Evolutionary conservation across 37 sponge, comb jelly and placozoan species (phyloP).

Genomic region (Cliona cf. orientalis): DNA sequence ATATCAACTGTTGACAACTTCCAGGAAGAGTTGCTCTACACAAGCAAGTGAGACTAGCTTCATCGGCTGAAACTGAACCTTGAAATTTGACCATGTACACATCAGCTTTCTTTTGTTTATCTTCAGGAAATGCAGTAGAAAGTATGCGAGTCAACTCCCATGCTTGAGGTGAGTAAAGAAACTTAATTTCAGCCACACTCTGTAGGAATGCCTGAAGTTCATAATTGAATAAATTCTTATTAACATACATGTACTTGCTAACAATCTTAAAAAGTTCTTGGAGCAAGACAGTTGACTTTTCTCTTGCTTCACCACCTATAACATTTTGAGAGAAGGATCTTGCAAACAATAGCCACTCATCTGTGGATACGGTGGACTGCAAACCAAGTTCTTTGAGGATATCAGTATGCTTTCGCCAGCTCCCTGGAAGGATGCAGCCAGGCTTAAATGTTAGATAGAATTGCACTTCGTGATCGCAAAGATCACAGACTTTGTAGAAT

Average conservation of each 20-base stretch:
- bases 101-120: too few species aligned
- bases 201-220: too few species aligned
- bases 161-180: too few species aligned
- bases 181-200: too few species aligned
- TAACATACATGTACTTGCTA: too few species aligned
- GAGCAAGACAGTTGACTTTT: constrained; percentile 4
- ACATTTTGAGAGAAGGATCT: neutral
- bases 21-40: constrained; percentile 10
- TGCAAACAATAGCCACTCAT: too few species aligned
- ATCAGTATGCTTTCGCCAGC: constrained; percentile 24
- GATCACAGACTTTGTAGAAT: constrained; percentile 2
- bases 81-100: constrained; percentile 6
- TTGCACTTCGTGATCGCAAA: constrained; percentile 44
- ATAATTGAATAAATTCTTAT: too few species aligned
- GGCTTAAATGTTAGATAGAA: constrained; percentile 21
- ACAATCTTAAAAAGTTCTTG: constrained; percentile 5
- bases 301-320: neutral
- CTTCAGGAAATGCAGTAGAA: too few species aligned
- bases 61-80: constrained; percentile 7
- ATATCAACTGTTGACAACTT: constrained; percentile 8
- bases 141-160: too few species aligned
- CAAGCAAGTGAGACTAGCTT: constrained; percentile 3
- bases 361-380: neutral
- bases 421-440: constrained; percentile 6
- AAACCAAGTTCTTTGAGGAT: constrained; percentile 46